phyloP scores from a whole-genome alignment of 2,888 invertebrate genomes.

The Adelognathus sp. region DNA sequence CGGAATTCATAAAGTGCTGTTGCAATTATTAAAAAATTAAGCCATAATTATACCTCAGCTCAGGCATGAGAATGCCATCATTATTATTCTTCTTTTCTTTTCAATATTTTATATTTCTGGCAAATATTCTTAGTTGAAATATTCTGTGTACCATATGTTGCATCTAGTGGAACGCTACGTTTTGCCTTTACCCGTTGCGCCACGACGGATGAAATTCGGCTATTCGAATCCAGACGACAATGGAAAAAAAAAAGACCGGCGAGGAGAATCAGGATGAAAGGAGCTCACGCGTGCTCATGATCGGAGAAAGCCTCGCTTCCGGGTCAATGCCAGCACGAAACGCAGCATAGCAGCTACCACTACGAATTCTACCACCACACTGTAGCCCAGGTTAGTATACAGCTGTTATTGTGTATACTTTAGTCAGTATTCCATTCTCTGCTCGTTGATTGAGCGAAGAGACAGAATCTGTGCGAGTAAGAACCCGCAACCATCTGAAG shows the following conservation, averaged over 20 bases:
- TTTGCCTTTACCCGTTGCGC: neutral
- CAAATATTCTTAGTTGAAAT: too few species aligned
- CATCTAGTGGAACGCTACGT: neutral
- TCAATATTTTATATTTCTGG: too few species aligned
- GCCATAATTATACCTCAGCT: too few species aligned
- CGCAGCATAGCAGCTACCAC: constrained; percentile 5
- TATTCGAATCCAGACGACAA: constrained; percentile 17
- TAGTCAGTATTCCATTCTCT: constrained; percentile 18
- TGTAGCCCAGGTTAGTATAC: neutral
- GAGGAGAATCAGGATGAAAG: neutral
- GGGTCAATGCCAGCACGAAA: constrained; percentile 54
- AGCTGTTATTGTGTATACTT: neutral
- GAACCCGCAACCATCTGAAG: constrained; percentile 20
- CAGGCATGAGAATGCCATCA: too few species aligned
- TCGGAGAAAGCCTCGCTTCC: constrained; percentile 53
- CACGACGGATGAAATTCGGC: neutral
- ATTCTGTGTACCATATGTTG: too few species aligned
- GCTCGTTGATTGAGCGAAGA: constrained; percentile 36
- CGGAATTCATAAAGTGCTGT: too few species aligned
- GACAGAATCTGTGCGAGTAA: constrained; percentile 13
- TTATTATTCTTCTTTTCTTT: too few species aligned
- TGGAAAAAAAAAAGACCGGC: neutral
- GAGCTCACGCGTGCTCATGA: constrained; percentile 6
- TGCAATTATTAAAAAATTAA: too few species aligned
- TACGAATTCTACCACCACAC: constrained; percentile 1